These are phyloP conservation scores for Dromococcyx pavoninus DNA, from an alignment of 2,797 vertebrate genomes.

Conservation along the genomic window DNA sequence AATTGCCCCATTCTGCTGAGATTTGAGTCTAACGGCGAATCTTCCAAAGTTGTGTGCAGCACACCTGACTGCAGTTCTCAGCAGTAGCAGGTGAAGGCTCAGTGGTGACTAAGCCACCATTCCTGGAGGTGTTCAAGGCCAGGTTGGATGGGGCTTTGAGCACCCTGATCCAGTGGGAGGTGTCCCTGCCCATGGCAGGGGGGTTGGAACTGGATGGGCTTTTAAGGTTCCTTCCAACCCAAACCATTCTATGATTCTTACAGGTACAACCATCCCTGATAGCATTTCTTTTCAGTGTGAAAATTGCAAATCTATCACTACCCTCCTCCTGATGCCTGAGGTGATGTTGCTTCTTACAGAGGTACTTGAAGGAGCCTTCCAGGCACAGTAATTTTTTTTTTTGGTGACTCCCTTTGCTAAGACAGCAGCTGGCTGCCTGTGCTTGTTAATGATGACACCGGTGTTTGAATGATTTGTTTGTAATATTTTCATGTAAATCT, in stretches of 20 bases:
- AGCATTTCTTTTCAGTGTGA: neutral
- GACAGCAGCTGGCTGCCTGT: constrained; percentile 31
- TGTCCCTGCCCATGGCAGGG: no score
- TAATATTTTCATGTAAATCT: constrained; percentile 24
- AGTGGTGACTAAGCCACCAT: neutral
- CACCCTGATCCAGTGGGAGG: no score
- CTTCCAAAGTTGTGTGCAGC: neutral
- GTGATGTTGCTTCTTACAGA: neutral
- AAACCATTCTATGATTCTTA: no score
- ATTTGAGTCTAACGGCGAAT: neutral
- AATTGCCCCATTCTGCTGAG: neutral
- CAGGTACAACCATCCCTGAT: neutral
- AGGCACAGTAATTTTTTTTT: neutral
- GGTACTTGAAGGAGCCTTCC: neutral
- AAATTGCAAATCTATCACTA: neutral
- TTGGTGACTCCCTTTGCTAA: neutral
- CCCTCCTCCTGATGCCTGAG: neutral
- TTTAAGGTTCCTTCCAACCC: no score
- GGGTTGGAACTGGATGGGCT: no score
- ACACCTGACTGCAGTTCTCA: neutral
- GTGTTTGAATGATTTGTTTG: constrained; percentile 20
- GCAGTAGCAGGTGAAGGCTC: neutral
- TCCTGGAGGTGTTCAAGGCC: no score
- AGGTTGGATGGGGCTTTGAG: no score
- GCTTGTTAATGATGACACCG: constrained; percentile 14